Evolutionary conservation across 2,888 invertebrate species (phyloP).

Genomic region (Brachyptera putata): DNA sequence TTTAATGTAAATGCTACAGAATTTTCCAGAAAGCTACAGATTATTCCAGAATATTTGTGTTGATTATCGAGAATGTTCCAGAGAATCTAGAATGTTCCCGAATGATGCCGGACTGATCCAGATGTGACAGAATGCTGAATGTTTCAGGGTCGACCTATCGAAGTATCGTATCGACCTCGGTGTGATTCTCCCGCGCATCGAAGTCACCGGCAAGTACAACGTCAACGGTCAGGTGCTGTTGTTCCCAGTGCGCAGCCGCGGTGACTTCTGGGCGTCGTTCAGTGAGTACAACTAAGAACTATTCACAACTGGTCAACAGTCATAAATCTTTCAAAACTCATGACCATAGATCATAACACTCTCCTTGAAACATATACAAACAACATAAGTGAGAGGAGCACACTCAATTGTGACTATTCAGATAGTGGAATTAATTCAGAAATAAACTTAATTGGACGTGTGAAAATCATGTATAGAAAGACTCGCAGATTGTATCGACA

Average conservation of each 20-base stretch:
- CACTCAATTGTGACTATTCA: too few species aligned
- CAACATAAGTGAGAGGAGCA: too few species aligned
- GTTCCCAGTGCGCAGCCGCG: slow-evolving; percentile 72
- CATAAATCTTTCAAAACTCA: neutral
- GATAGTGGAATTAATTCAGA: neutral
- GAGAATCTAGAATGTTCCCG: too few species aligned
- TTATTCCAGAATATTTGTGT: too few species aligned
- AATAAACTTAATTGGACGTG: too few species aligned
- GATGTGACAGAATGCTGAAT: neutral
- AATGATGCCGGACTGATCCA: too few species aligned
- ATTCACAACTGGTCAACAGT: neutral
- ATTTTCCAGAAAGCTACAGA: too few species aligned
- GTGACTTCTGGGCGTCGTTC: slow-evolving; percentile 77
- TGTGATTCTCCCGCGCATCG: slow-evolving; percentile 62
- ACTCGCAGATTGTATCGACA: too few species aligned
- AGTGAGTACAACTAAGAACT: slow-evolving; percentile 51
- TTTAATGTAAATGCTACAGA: too few species aligned
- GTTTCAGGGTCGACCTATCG: slow-evolving; percentile 53
- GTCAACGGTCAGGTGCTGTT: slow-evolving; percentile 72
- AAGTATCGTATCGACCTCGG: slow-evolving; percentile 60
- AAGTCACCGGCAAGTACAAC: slow-evolving; percentile 71
- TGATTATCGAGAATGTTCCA: too few species aligned
- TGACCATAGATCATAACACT: neutral
- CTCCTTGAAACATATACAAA: too few species aligned
- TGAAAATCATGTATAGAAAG: too few species aligned